These are phyloP conservation scores for Psilanteris sp. DNA, from an alignment of 1,140 invertebrate species.

Conservation along the genomic window DNA sequence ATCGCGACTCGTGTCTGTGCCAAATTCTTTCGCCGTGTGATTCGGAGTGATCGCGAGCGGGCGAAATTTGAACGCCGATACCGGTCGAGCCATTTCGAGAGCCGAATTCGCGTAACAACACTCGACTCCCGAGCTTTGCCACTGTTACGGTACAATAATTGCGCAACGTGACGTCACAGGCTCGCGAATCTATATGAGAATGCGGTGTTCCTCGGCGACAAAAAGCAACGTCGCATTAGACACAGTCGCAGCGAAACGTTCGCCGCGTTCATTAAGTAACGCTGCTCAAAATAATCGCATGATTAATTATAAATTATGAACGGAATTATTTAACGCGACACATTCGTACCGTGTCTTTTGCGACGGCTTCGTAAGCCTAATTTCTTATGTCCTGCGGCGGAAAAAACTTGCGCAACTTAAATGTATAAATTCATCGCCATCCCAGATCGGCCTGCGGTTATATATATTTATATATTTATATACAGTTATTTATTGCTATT, in stretches of 20 bases:
- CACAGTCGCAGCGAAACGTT: constrained; percentile 10
- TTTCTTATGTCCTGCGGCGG: constrained; percentile 17
- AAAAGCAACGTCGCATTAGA: constrained; percentile 32
- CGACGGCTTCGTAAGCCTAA: constrained; percentile 24
- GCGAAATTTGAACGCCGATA: no score
- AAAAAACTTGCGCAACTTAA: constrained; percentile 37
- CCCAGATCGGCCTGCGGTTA: no score
- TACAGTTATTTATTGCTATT: no score
- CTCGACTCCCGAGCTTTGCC: not conserved
- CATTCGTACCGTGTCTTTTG: constrained; percentile 25
- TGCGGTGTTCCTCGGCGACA: constrained; percentile 16
- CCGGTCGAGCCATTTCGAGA: no score
- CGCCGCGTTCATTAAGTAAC: constrained; percentile 30
- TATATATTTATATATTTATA: no score
- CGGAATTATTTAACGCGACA: constrained; percentile 25
- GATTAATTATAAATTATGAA: constrained; percentile 45
- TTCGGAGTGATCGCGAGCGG: no score
- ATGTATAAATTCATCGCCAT: no score
- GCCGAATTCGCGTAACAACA: not conserved
- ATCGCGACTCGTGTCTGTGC: no score
- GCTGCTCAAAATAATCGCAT: constrained; percentile 35
- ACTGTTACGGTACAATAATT: constrained; percentile 12
- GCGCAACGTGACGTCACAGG: constrained; percentile 24
- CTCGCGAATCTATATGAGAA: constrained; percentile 18
- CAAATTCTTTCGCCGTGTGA: no score